phyloP scores from a whole-genome alignment of 23 tunicate species.

The Trididemnum miniatum region DNA sequence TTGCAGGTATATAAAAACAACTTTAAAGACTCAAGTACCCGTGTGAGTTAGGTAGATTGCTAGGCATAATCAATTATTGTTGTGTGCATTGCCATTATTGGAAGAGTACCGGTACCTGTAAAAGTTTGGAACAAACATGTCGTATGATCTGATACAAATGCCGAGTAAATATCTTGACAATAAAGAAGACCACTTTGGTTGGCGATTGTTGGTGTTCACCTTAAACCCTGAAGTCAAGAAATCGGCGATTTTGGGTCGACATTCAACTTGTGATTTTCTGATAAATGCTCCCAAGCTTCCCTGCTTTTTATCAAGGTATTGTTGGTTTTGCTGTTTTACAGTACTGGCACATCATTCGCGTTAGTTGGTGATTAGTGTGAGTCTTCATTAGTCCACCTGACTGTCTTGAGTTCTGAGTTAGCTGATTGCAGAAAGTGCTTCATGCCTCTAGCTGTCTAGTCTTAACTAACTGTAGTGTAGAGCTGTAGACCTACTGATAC shows the following conservation, averaged over 20 bases:
- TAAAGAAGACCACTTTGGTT: slow-evolving; percentile 7
- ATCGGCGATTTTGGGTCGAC: slow-evolving; percentile 6
- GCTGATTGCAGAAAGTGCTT: no score
- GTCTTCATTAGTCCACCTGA: no score
- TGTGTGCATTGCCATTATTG: no score
- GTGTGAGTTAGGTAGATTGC: no score
- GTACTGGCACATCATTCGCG: neutral
- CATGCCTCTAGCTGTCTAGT: neutral
- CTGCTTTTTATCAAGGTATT: slow-evolving; percentile 19
- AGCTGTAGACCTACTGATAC: no score
- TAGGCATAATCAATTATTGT: no score
- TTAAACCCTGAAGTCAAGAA: neutral
- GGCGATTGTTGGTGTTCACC: slow-evolving; percentile 10
- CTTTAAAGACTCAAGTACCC: no score
- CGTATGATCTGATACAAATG: slow-evolving; percentile 34
- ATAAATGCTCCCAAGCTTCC: slow-evolving; percentile 8
- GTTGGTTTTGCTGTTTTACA: neutral
- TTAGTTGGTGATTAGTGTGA: no score
- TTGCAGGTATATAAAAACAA: no score
- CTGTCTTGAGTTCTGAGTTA: no score
- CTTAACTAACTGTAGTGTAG: neutral
- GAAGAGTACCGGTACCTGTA: no score
- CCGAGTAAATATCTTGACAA: neutral
- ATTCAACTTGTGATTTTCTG: slow-evolving; percentile 16
- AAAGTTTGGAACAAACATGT: neutral